These are phyloP conservation scores for Staurois parvus DNA, from an alignment of 2,797 vertebrate species.

Conservation along the genomic window DNA sequence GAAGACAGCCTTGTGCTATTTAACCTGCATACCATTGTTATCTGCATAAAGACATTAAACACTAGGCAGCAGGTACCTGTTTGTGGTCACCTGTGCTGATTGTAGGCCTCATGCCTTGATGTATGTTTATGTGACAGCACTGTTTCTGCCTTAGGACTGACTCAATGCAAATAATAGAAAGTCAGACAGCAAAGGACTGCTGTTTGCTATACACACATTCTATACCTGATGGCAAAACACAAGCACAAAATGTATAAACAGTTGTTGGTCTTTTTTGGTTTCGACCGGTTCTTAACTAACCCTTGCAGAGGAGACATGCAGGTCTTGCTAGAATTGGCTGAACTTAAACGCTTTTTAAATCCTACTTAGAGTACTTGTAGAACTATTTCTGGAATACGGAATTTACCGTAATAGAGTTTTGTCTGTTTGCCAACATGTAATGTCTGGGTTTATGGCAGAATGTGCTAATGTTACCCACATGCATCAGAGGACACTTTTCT, in stretches of 20 bases:
- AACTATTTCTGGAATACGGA: background rate
- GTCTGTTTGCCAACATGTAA: conserved; percentile 12
- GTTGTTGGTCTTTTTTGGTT: background rate
- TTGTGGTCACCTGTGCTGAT: background rate
- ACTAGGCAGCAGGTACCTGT: background rate
- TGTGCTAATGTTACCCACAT: background rate
- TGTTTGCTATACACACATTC: conserved; percentile 53
- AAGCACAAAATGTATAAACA: conserved; percentile 14
- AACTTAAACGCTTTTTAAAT: background rate
- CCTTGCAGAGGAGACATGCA: background rate
- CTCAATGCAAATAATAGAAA: conserved; percentile 40
- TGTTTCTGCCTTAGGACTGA: background rate
- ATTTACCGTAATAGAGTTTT: conserved; percentile 11
- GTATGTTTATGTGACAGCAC: conserved; percentile 3
- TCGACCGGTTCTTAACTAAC: conserved; percentile 7
- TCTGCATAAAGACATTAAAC: background rate
- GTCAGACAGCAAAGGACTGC: conserved; percentile 8
- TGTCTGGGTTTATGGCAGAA: background rate
- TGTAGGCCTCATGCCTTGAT: background rate
- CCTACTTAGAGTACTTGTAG: background rate
- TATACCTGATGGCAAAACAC: conserved; percentile 49
- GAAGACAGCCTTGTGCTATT: background rate
- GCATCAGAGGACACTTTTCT: background rate
- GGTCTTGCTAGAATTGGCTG: conserved; percentile 15
- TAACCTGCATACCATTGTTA: background rate